phyloP scores from a whole-genome alignment of 2,113 vertebrate genomes.

The Heterochromis multidens region DNA sequence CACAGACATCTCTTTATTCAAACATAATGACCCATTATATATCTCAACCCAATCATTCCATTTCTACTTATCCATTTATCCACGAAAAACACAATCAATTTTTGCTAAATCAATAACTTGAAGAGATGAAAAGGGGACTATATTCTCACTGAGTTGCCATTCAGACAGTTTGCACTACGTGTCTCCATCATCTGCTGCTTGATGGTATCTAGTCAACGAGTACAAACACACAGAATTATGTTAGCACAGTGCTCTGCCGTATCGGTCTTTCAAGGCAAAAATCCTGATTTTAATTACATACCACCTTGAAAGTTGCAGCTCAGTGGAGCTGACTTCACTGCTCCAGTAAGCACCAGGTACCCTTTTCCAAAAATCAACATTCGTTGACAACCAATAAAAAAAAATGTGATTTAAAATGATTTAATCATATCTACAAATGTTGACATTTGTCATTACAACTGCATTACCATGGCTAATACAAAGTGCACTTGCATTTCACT shows the following conservation, averaged over 20 bases:
- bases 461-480: not conserved
- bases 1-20: not conserved
- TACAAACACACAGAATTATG: not conserved
- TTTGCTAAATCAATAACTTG: conserved; percentile 63
- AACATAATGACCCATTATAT: conserved; percentile 10
- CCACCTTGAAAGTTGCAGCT: not conserved
- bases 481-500: conserved; percentile 22
- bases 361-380: conserved; percentile 5
- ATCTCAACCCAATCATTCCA: conserved; percentile 41
- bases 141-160: conserved; percentile 44
- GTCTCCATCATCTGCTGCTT: conserved; percentile 7
- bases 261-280: not conserved
- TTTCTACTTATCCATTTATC: conserved; percentile 38
- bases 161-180: conserved; percentile 36
- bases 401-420: not conserved
- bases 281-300: conserved; percentile 7
- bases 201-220: conserved; percentile 3
- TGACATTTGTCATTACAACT: not conserved
- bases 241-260: not conserved
- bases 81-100: conserved; percentile 68
- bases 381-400: not conserved
- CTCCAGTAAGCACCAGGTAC: not conserved
- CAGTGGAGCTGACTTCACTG: conserved; percentile 2
- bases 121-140: conserved; percentile 32
- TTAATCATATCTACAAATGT: conserved; percentile 6